Conservation (phyloP, 2,113 vertebrate species). For the Salvelinus sp. region DNA sequence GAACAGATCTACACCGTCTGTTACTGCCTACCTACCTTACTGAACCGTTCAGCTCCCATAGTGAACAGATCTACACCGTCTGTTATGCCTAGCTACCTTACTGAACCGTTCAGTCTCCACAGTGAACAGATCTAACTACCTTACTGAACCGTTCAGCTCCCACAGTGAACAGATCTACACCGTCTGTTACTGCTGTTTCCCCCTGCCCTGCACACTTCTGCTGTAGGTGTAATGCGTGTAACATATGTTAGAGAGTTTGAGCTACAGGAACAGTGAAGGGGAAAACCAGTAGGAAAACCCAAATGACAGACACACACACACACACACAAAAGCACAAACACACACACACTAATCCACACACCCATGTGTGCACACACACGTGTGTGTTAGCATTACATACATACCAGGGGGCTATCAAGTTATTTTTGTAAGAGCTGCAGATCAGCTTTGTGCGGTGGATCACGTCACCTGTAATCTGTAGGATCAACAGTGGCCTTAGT, state of each 20-base stretch:
- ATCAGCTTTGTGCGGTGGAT: slow-evolving; percentile 10
- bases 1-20: no score
- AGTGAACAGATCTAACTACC: no score
- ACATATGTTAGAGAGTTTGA: neutral
- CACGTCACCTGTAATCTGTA: slow-evolving; percentile 19
- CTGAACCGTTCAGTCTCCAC: no score
- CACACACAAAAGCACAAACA: neutral
- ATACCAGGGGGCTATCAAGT: neutral
- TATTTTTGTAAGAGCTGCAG: neutral
- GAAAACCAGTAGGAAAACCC: neutral
- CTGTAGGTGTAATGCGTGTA: slow-evolving; percentile 30
- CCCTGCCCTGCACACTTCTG: slow-evolving; percentile 30
- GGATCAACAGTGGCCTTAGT: neutral
- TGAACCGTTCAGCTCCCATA: no score
- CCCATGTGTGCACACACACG: neutral
- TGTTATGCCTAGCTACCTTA: no score
- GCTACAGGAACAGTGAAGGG: neutral
- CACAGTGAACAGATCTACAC: neutral
- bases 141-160: no score
- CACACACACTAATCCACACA: neutral
- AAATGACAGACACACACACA: neutral
- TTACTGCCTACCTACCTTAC: no score
- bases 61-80: no score
- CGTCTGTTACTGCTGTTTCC: slow-evolving; percentile 22
- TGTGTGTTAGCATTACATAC: slow-evolving; percentile 2